These are phyloP conservation scores for Epinotia nisella DNA, from an alignment of 2,888 invertebrate genomes.

Conservation along the genomic window DNA sequence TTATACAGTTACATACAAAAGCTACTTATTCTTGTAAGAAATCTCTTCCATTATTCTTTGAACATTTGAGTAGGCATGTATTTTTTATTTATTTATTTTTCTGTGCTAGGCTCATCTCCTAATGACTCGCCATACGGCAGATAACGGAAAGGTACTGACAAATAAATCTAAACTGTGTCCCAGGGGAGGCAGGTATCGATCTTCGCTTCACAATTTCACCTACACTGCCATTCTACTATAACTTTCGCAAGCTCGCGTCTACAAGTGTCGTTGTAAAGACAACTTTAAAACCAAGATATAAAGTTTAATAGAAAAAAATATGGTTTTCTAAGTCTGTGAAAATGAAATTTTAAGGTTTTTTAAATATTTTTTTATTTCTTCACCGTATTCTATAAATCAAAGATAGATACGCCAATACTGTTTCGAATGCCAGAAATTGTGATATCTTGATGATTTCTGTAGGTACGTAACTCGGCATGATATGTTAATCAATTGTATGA, in stretches of 20 bases:
- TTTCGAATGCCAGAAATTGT: neutral
- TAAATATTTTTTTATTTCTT: neutral
- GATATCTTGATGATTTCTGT: no score
- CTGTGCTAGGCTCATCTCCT: no score
- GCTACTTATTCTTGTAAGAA: no score
- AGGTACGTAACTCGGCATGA: no score
- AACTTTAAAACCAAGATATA: neutral
- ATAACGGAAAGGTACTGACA: slow-evolving; percentile 9
- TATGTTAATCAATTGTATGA: no score
- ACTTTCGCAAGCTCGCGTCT: slow-evolving; percentile 20
- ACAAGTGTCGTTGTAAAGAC: neutral
- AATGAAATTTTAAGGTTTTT: neutral
- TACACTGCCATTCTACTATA: slow-evolving; percentile 25
- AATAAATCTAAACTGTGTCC: slow-evolving; percentile 26
- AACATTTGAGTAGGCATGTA: no score
- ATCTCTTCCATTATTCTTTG: no score
- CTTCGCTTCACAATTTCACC: slow-evolving; percentile 32
- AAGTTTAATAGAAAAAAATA: neutral
- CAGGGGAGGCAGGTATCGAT: slow-evolving; percentile 47
- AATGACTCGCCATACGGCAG: no score
- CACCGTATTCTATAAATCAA: neutral
- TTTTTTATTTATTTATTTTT: no score
- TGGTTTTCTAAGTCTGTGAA: neutral
- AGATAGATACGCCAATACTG: neutral
- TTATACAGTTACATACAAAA: no score